Evolutionary conservation across 2,888 invertebrate genomes (phyloP).

Genomic region (Drosophila picticornis): DNA sequence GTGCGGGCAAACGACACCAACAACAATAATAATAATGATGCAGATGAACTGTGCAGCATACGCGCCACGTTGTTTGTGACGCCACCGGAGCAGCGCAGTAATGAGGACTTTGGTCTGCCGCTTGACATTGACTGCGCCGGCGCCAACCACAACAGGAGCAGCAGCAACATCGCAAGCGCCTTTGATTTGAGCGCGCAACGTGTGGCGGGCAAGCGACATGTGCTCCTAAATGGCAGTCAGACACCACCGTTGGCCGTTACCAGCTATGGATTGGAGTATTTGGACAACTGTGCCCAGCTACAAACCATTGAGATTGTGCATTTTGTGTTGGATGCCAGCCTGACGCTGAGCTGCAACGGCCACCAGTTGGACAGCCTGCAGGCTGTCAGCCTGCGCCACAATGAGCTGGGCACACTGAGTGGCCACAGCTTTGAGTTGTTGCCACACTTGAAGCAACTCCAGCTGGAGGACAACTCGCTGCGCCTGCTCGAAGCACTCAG

Average conservation of each 20-base stretch:
- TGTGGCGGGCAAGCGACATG: conserved; percentile 65
- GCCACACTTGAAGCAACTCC: conserved; percentile 55
- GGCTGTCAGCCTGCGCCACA: conserved; percentile 54
- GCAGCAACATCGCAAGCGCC: neutral
- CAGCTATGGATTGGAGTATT: conserved; percentile 81
- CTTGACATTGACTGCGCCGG: conserved; percentile 74
- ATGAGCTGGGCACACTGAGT: conserved; percentile 74
- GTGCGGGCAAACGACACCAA: conserved; percentile 17
- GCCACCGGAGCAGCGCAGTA: conserved; percentile 36
- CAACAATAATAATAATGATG: neutral
- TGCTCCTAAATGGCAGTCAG: conserved; percentile 77
- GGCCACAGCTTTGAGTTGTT: conserved; percentile 60
- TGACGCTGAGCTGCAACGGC: conserved; percentile 63
- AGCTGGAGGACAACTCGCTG: conserved; percentile 71
- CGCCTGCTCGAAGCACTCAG: conserved; percentile 60
- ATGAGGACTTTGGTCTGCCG: conserved; percentile 67
- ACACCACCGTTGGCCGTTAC: conserved; percentile 66
- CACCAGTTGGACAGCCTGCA: conserved; percentile 10
- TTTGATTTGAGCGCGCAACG: conserved; percentile 52
- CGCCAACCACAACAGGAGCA: conserved; percentile 6
- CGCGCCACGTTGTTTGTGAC: conserved; percentile 63
- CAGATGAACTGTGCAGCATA: conserved; percentile 50
- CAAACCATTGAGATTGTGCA: conserved; percentile 65
- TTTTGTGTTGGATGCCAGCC: conserved; percentile 73
- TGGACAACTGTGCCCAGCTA: conserved; percentile 77